Conservation (phyloP, 2,888 invertebrate genomes). For the Platycheirus rosarum region DNA sequence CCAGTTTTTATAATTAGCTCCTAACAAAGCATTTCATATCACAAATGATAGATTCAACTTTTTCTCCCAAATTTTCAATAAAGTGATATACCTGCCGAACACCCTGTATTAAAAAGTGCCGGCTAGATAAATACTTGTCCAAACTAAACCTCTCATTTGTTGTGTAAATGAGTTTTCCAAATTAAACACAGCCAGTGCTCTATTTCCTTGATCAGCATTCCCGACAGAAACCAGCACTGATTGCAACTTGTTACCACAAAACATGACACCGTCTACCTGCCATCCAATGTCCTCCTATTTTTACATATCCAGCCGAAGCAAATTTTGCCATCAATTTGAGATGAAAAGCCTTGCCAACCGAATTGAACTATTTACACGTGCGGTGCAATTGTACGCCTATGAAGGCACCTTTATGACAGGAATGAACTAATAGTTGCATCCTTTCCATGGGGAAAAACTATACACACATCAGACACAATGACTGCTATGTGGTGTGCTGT, state of each 20-base stretch:
- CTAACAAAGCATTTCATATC: too few relatives aligned
- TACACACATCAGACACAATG: not conserved
- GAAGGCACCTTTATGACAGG: constrained; percentile 14
- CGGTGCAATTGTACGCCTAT: not conserved
- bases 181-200: constrained; percentile 30
- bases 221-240: constrained; percentile 20
- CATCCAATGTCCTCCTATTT: not conserved
- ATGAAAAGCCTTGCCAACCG: constrained; percentile 30
- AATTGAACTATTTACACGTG: constrained; percentile 60
- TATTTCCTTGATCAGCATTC: constrained; percentile 5
- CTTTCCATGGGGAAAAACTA: not conserved
- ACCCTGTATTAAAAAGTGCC: too few relatives aligned
- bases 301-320: constrained; percentile 5
- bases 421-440: constrained; percentile 43
- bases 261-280: constrained; percentile 3
- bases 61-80: too few relatives aligned
- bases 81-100: too few relatives aligned
- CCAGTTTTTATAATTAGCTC: too few relatives aligned
- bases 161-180: constrained; percentile 44
- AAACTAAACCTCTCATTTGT: not conserved
- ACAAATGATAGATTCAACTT: too few relatives aligned
- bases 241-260: constrained; percentile 41
- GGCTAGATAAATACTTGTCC: too few relatives aligned
- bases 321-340: constrained; percentile 36
- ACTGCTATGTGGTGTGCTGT: not conserved